Evolutionary conservation across 2,888 invertebrate species (phyloP), one percentile per base, ranked within the genome.

Genomic region (Cryptocheilus praepositus): DNA sequence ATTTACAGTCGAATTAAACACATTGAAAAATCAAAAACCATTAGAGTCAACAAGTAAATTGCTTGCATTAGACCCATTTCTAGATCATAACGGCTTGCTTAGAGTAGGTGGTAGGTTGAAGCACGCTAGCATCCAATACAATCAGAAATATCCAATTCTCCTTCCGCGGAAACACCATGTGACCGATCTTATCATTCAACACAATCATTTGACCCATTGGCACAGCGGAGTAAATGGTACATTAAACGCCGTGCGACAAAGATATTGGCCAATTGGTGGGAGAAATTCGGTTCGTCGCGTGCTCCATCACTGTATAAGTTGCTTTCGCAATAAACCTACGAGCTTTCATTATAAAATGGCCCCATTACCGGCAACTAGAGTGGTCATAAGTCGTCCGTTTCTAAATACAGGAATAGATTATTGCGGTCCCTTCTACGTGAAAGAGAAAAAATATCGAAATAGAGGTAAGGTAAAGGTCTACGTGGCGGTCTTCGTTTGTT

Each of bases 361-460:
- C 13, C 52, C 83, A 22, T 69, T 83, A 44, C 84, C 83, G 2
- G 43, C 16, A 7, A 46, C 67, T 3, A 43, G 84, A 51, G 59
- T 82, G 3, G 0, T 2, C 1, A 1, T 1, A 1, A n/a, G 13
- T 15, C 36, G 54, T 7, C 36, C 54, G 0, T 28, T 54, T 18
- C 7, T 22, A 7, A 25, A 54, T 4, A 16, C 25, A 1, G 55
- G 55, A 7, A 7, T 45, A 7, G 45, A 45, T 45, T n/a, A 45
- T 45, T 45, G 45, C 45, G 45, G 45, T 3, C 45, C 45, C 2
- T 45, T 45, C 7, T 45, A 4, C 45, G 16, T 45, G 2, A 45
- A 45, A 7, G 45, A 45, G 8, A 45, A 45, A 8, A 45, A 45
- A 45, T 7, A n/a, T 45, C 2, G 45, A 8, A 45, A 45, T 45